Evolutionary conservation across 2,888 invertebrate genomes (phyloP).

Genomic region (Lasius fuliginosus): DNA sequence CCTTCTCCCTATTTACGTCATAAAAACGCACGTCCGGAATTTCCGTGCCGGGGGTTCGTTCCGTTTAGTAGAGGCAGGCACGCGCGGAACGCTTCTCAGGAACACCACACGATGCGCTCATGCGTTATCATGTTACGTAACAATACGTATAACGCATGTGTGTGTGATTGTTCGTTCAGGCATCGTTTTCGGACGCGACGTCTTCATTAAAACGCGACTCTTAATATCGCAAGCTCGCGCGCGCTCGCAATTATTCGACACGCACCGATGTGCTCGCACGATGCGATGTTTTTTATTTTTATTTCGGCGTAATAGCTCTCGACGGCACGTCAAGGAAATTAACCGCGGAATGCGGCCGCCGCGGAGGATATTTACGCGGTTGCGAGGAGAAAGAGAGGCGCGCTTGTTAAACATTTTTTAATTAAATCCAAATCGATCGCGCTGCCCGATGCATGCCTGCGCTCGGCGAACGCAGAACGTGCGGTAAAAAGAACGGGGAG

Average conservation of each 20-base stretch:
- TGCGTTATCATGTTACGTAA: constrained; percentile 14
- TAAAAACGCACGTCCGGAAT: constrained; percentile 64
- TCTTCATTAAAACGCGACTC: constrained; percentile 65
- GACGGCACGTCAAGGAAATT: constrained; percentile 80
- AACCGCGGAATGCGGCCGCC: constrained; percentile 80
- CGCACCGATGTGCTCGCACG: neutral
- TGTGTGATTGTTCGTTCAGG: neutral
- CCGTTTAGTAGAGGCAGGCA: constrained; percentile 53
- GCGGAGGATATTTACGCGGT: constrained; percentile 77
- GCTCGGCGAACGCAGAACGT: constrained; percentile 29
- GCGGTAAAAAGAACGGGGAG: constrained; percentile 32
- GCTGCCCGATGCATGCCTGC: constrained; percentile 36
- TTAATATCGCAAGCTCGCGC: constrained; percentile 67
- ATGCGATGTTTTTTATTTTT: constrained; percentile 53
- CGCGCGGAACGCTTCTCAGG: constrained; percentile 62
- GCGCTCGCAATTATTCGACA: constrained; percentile 22
- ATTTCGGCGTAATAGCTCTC: constrained; percentile 63
- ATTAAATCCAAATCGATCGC: constrained; percentile 80
- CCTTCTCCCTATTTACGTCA: constrained; percentile 6
- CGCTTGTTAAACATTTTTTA: constrained; percentile 82
- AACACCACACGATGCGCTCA: neutral
- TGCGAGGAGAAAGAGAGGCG: constrained; percentile 46
- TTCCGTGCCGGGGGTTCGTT: constrained; percentile 52
- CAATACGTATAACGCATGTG: neutral
- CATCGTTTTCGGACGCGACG: neutral